phyloP scores from a whole-genome alignment of 2,113 vertebrate genomes.

The Loxodonta africana region DNA sequence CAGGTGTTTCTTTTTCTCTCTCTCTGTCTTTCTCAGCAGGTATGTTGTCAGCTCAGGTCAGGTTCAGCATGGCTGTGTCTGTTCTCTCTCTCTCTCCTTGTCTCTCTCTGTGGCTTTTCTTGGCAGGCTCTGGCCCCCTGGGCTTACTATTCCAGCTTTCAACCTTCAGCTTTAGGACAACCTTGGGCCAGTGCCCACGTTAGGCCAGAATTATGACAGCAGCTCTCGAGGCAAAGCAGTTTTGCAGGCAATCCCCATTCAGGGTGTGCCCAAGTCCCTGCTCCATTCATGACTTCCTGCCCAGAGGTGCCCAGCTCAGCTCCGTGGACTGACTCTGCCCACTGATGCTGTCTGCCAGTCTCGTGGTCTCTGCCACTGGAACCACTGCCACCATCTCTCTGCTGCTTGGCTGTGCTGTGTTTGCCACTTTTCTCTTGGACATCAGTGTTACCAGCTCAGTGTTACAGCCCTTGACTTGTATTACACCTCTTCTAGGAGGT shows the following conservation, averaged over 20 bases:
- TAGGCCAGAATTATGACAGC: neutral
- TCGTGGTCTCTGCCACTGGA: neutral
- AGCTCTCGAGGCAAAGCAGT: neutral
- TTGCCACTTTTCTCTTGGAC: neutral
- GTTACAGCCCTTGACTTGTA: too few species aligned
- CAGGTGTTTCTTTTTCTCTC: too few species aligned
- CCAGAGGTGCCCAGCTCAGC: neutral
- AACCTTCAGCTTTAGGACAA: neutral
- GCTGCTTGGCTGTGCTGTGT: neutral
- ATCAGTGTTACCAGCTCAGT: too few species aligned
- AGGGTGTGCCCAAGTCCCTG: too few species aligned
- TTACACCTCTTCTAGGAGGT: too few species aligned
- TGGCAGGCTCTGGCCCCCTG: neutral
- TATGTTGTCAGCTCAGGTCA: neutral
- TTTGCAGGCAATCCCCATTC: neutral
- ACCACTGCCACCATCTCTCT: neutral
- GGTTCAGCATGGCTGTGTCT: neutral
- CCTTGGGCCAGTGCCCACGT: neutral
- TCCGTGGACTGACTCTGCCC: neutral
- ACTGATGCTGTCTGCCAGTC: neutral
- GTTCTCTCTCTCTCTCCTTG: neutral
- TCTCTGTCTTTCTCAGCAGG: too few species aligned
- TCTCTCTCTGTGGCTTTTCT: neutral
- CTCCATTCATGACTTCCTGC: too few species aligned
- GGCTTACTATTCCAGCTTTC: neutral